Conservation (phyloP, 2,113 vertebrate genomes). For the Poeciliopsis prolifica region DNA sequence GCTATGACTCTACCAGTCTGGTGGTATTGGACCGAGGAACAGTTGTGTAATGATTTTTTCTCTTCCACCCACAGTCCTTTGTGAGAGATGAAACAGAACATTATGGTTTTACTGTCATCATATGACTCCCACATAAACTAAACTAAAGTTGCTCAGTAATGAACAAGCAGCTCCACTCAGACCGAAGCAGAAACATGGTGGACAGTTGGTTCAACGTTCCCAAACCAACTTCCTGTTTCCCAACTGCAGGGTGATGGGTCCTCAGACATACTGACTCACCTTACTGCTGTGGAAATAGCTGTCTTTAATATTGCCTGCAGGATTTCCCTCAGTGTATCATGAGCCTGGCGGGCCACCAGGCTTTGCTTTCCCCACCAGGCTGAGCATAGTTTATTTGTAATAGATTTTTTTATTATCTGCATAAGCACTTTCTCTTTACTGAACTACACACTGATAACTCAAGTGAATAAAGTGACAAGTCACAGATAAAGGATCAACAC, state of each 20-base stretch:
- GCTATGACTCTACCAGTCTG: slow-evolving; percentile 35
- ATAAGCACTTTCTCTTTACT: no score
- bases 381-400: no score
- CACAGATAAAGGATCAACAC: no score
- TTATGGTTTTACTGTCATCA: neutral
- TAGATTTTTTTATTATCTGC: no score
- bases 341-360: no score
- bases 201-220: slow-evolving; percentile 54
- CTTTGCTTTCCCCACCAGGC: no score
- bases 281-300: slow-evolving; percentile 45
- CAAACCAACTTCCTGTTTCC: slow-evolving; percentile 64
- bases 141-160: no score
- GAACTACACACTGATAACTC: no score
- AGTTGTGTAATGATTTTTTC: slow-evolving; percentile 52
- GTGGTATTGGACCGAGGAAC: slow-evolving; percentile 17
- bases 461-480: no score
- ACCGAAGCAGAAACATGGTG: slow-evolving; percentile 12
- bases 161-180: neutral
- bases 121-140: neutral
- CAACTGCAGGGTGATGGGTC: slow-evolving; percentile 38
- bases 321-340: no score
- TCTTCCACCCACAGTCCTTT: slow-evolving; percentile 59
- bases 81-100: slow-evolving; percentile 26
- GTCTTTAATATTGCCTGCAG: slow-evolving; percentile 10
- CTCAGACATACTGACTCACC: slow-evolving; percentile 50